A percentile compares a stretch with the other conserved stretches of the same genome.
phyloP scores from a whole-genome alignment of 1,140 invertebrate genomes.

The Listronotus bonariensis region DNA sequence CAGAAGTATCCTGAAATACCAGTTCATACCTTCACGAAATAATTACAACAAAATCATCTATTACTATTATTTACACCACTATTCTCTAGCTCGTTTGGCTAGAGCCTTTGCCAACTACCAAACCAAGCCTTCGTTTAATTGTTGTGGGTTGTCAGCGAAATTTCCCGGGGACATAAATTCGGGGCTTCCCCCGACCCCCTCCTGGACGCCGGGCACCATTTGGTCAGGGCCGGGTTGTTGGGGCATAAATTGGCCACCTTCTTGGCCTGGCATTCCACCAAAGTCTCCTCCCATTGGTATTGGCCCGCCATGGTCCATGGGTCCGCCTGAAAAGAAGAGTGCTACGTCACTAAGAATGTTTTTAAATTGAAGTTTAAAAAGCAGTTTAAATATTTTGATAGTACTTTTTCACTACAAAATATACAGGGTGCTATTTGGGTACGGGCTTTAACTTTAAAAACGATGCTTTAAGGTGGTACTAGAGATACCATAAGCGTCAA shows the following conservation, averaged over 20 bases:
- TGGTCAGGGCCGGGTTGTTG: slow-evolving; percentile 62
- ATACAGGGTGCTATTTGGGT: too few relatives aligned
- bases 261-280: slow-evolving; percentile 62
- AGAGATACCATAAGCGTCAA: too few relatives aligned
- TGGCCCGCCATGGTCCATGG: slow-evolving; percentile 70
- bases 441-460: too few relatives aligned
- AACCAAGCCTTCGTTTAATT: slow-evolving; percentile 74
- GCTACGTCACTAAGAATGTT: background rate
- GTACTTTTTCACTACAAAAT: too few relatives aligned
- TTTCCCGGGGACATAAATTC: slow-evolving; percentile 63
- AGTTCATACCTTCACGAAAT: slow-evolving; percentile 3
- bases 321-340: slow-evolving; percentile 59
- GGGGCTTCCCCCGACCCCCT: slow-evolving; percentile 58
- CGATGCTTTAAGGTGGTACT: too few relatives aligned
- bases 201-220: slow-evolving; percentile 57
- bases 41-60: slow-evolving; percentile 25
- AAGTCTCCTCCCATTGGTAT: slow-evolving; percentile 69
- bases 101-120: slow-evolving; percentile 64
- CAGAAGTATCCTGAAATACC: slow-evolving; percentile 15
- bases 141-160: slow-evolving; percentile 69
- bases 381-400: too few relatives aligned
- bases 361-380: too few relatives aligned
- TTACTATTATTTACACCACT: slow-evolving; percentile 8
- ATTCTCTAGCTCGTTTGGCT: slow-evolving; percentile 55
- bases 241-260: slow-evolving; percentile 65